Evolutionary conservation across 1,140 invertebrate genomes (phyloP).

Genomic region (Bombus vancouverensis): DNA sequence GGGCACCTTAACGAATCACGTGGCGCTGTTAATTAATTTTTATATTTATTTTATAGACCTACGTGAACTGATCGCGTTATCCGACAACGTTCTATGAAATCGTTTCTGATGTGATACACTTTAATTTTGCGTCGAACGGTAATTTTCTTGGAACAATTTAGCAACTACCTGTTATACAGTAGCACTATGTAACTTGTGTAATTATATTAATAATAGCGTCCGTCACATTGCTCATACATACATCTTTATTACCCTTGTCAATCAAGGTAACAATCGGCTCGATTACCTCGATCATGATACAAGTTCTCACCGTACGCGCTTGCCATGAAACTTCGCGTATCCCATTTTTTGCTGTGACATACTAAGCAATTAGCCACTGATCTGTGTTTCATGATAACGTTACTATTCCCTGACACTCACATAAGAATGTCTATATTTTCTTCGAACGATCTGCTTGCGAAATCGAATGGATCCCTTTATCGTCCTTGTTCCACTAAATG

Average conservation of each 20-base stretch:
- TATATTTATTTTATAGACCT: neutral
- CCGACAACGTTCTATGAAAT: neutral
- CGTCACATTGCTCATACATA: neutral
- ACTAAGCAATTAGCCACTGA: conserved; percentile 24
- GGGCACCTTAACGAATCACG: neutral
- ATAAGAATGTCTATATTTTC: neutral
- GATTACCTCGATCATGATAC: neutral
- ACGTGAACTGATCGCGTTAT: neutral
- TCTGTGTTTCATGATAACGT: neutral
- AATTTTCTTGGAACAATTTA: neutral
- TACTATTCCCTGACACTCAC: neutral
- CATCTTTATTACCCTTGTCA: conserved; percentile 20
- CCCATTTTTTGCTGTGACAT: neutral
- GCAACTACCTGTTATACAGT: neutral
- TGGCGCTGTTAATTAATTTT: neutral
- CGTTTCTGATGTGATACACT: neutral
- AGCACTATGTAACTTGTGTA: neutral
- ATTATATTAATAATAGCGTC: neutral
- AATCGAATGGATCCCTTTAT: neutral
- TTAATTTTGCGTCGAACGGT: neutral
- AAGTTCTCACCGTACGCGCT: neutral
- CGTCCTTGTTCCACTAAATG: conserved; percentile 8
- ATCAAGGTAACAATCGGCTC: conserved; percentile 15
- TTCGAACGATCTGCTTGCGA: neutral
- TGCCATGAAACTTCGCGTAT: conserved; percentile 6